phyloP scores from a whole-genome alignment of 1,140 invertebrate genomes.

The Hyles euphorbiae region DNA sequence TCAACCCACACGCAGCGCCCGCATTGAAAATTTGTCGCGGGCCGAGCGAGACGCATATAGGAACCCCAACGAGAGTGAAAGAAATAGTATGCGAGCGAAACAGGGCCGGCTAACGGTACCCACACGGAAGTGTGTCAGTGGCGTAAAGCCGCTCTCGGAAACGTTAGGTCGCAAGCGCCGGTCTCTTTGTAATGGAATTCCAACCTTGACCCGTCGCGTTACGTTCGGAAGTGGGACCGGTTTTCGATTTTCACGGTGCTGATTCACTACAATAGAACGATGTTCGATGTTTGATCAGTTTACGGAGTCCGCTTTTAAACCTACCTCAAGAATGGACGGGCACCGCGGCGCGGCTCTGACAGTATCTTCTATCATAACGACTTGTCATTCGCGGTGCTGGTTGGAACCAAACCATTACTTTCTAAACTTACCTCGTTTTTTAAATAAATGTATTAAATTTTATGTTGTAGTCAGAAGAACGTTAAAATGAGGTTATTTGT shows the following conservation, averaged over 20 bases:
- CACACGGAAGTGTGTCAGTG: conserved; percentile 70
- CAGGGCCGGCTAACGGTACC: conserved; percentile 69
- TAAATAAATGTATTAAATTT: too few species aligned
- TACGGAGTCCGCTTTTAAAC: conserved; percentile 48
- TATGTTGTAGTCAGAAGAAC: too few species aligned
- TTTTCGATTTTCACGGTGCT: conserved; percentile 73
- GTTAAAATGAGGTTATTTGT: too few species aligned
- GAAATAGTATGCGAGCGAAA: conserved; percentile 50
- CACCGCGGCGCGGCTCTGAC: too few species aligned
- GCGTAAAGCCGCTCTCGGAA: conserved; percentile 45
- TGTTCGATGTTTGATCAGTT: conserved; percentile 42
- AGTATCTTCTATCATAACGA: too few species aligned
- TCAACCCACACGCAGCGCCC: conserved; percentile 62
- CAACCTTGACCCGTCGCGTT: conserved; percentile 55
- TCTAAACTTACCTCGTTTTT: too few species aligned
- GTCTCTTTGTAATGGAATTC: conserved; percentile 22
- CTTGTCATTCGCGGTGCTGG: too few species aligned
- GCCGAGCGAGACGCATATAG: conserved; percentile 43
- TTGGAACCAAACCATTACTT: too few species aligned
- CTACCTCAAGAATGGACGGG: conserved; percentile 62
- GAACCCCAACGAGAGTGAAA: conserved; percentile 59
- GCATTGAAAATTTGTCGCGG: conserved; percentile 69
- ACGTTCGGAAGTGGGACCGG: conserved; percentile 44
- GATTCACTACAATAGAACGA: conserved; percentile 64
- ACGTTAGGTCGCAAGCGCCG: conserved; percentile 44